These are phyloP conservation scores for Phocides pigmalion DNA, from an alignment of 1,140 invertebrate genomes.

Conservation along the genomic window DNA sequence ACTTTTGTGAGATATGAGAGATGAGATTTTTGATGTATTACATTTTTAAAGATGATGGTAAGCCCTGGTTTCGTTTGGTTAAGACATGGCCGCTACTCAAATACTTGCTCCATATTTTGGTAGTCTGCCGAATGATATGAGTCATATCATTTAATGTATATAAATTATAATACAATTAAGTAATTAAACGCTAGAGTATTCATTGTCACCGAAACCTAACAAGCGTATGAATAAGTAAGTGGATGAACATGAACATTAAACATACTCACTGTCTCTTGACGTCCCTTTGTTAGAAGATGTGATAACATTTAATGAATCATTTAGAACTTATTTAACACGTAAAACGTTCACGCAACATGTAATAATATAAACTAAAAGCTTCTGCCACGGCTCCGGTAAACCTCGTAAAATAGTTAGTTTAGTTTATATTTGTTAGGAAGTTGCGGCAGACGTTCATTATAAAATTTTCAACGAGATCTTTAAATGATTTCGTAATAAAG, in stretches of 20 bases:
- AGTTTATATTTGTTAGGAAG: slow-evolving; percentile 4
- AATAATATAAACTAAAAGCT: slow-evolving; percentile 24
- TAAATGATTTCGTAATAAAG: slow-evolving; percentile 13
- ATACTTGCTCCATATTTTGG: neutral
- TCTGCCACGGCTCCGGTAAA: neutral
- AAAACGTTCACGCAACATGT: slow-evolving; percentile 21
- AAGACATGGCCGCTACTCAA: too few relatives aligned
- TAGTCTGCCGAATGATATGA: neutral
- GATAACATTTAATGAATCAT: slow-evolving; percentile 13
- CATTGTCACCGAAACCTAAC: slow-evolving; percentile 15
- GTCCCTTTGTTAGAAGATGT: slow-evolving; percentile 15
- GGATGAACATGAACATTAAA: too few relatives aligned
- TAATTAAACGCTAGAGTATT: slow-evolving; percentile 14
- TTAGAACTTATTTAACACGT: slow-evolving; percentile 12
- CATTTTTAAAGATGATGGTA: too few relatives aligned
- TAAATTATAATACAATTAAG: slow-evolving; percentile 8
- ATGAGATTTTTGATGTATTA: too few relatives aligned
- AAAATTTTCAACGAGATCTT: slow-evolving; percentile 19
- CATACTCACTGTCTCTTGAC: slow-evolving; percentile 13
- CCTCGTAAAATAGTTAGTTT: slow-evolving; percentile 24
- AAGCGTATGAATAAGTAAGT: slow-evolving; percentile 2
- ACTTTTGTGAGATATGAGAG: too few relatives aligned
- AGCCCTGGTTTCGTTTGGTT: too few relatives aligned
- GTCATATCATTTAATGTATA: neutral
- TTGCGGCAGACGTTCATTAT: slow-evolving; percentile 7